phyloP scores from a whole-genome alignment of 2,113 vertebrate genomes.

The Varanus komodoensis region DNA sequence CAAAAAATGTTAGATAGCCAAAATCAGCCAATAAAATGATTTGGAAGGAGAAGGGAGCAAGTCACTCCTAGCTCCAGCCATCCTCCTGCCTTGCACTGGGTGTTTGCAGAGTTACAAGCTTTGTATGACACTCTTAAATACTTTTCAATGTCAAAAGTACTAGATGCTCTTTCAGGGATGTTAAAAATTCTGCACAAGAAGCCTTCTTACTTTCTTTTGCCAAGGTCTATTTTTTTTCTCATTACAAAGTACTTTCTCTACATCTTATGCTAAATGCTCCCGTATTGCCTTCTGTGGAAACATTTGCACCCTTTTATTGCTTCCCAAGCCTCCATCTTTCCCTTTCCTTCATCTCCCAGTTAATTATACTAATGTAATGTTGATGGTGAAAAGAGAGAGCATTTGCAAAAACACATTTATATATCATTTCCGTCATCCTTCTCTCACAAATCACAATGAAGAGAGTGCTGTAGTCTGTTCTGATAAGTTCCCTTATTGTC shows the following conservation, averaged over 20 bases:
- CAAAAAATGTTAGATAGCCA: too few relatives aligned
- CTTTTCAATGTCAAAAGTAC: constrained; percentile 28
- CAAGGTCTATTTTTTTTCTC: not conserved
- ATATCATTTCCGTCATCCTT: constrained; percentile 39
- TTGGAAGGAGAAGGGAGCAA: too few relatives aligned
- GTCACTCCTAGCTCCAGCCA: too few relatives aligned
- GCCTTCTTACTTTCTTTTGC: not conserved
- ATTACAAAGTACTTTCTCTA: not conserved
- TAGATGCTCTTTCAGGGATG: constrained; percentile 1
- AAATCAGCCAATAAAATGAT: too few relatives aligned
- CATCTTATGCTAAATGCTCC: not conserved
- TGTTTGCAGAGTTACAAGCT: too few relatives aligned
- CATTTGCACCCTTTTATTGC: constrained; percentile 13
- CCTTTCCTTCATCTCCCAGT: accelerated
- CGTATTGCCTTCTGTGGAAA: constrained; percentile 19
- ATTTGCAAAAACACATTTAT: constrained; percentile 47
- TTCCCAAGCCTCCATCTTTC: not conserved
- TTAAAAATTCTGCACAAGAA: not conserved
- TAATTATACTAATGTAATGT: constrained; percentile 39
- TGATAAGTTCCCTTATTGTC: constrained; percentile 45
- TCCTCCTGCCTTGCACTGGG: too few relatives aligned
- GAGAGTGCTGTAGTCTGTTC: constrained; percentile 20
- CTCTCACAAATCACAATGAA: constrained; percentile 34
- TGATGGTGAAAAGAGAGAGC: constrained; percentile 23
- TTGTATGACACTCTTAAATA: not conserved